phyloP scores from a whole-genome alignment of 1,140 invertebrate genomes.

The Homarus americanus region DNA sequence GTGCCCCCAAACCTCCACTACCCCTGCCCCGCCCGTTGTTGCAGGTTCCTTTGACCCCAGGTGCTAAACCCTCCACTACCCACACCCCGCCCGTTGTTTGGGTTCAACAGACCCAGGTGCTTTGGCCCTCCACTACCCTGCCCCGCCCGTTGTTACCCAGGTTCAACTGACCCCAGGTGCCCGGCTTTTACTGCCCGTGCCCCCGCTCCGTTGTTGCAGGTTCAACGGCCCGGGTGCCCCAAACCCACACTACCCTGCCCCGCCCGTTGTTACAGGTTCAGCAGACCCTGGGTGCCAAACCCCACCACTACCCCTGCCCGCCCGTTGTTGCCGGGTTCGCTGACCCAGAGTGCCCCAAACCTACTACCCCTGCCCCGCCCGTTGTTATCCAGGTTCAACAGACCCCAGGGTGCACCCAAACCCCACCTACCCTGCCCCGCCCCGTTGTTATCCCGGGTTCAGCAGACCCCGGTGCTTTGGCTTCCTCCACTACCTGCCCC shows the following conservation, averaged over 20 bases:
- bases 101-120: not conserved
- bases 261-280: not conserved
- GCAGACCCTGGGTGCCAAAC: not conserved
- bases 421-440: not conserved
- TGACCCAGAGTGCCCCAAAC: not conserved
- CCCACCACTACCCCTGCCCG: not conserved
- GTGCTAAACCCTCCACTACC: slow-evolving; percentile 35
- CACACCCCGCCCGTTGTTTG: not conserved
- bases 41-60: not conserved
- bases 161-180: not conserved
- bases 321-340: not conserved
- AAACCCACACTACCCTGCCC: slow-evolving; percentile 34
- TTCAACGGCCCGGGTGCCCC: slow-evolving; percentile 63
- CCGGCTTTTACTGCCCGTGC: not conserved
- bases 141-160: not conserved
- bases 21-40: not conserved
- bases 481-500: not conserved
- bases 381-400: not conserved
- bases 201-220: not conserved
- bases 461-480: slow-evolving; percentile 32
- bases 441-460: not conserved
- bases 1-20: slow-evolving; percentile 47
- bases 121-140: not conserved
- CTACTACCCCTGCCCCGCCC: not conserved
- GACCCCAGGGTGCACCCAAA: not conserved